These are phyloP conservation scores for Altica lythri DNA, from an alignment of 2,888 invertebrate genomes.

Conservation along the genomic window DNA sequence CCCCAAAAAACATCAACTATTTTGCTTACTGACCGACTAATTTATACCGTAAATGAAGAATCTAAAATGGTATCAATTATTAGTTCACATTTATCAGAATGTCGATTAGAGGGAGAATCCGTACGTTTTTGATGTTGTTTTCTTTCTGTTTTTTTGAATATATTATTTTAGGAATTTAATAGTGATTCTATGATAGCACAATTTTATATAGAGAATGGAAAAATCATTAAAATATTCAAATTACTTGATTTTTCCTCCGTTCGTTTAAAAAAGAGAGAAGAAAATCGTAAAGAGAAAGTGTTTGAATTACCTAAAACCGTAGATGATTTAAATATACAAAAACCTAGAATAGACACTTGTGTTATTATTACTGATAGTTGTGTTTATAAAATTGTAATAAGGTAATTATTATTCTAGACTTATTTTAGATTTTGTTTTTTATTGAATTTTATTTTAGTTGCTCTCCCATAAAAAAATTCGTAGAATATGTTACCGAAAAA, in stretches of 20 bases:
- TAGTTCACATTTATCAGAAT: constrained; percentile 64
- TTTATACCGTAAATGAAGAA: constrained; percentile 64
- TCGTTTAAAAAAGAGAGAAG: constrained; percentile 48
- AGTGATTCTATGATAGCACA: constrained; percentile 63
- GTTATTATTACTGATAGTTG: constrained; percentile 64
- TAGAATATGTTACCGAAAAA: constrained; percentile 62
- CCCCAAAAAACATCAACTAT: constrained; percentile 66
- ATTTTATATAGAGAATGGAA: constrained; percentile 61
- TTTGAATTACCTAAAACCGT: constrained; percentile 57
- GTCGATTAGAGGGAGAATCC: constrained; percentile 59
- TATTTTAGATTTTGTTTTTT: no score
- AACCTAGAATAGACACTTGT: constrained; percentile 62
- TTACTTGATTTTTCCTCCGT: constrained; percentile 56
- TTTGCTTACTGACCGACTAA: constrained; percentile 69
- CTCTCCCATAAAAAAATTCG: constrained; percentile 61
- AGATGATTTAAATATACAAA: constrained; percentile 58
- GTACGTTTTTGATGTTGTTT: constrained; percentile 47
- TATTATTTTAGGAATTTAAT: constrained; percentile 61
- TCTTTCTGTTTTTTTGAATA: not conserved
- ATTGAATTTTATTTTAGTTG: constrained; percentile 44
- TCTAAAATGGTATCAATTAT: constrained; percentile 60
- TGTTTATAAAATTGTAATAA: constrained; percentile 64
- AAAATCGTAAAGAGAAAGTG: constrained; percentile 47
- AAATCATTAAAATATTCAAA: constrained; percentile 60
- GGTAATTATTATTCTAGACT: constrained; percentile 51